Percentiles rank a stretch among this genome's conserved stretches.
Conservation (phyloP, 2,113 vertebrate genomes). For the Brachirus orientalis region DNA sequence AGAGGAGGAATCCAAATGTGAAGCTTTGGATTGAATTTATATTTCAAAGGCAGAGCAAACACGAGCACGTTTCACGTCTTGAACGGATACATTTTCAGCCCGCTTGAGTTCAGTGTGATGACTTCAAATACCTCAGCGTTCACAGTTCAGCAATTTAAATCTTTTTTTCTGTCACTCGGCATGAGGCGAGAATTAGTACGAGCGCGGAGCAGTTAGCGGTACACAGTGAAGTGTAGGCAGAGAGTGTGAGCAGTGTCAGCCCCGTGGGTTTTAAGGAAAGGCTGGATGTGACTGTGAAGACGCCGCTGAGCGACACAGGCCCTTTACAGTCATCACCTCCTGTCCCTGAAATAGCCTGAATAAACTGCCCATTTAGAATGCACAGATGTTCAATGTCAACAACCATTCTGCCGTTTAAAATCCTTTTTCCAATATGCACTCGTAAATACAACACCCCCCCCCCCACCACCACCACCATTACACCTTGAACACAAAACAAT, state of each 20-base stretch:
- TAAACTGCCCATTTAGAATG: constrained; percentile 48
- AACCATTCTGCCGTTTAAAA: constrained; percentile 57
- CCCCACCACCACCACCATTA: not conserved
- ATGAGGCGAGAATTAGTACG: constrained; percentile 5
- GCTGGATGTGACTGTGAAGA: constrained; percentile 31
- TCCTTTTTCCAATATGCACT: constrained; percentile 44
- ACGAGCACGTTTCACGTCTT: not conserved
- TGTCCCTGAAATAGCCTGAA: constrained; percentile 33
- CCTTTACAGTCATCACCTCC: constrained; percentile 45
- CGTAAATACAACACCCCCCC: constrained; percentile 44
- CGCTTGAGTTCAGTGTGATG: constrained; percentile 30
- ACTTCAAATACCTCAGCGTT: constrained; percentile 27
- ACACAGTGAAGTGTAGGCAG: not conserved
- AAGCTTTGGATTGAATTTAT: no score
- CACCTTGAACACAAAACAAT: constrained; percentile 61
- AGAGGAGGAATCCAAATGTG: constrained; percentile 7
- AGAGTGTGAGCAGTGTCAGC: constrained; percentile 29
- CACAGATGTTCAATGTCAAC: constrained; percentile 50
- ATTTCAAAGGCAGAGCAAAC: constrained; percentile 13
- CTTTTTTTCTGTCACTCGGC: not conserved
- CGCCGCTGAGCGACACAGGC: no score
- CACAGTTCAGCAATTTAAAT: constrained; percentile 11
- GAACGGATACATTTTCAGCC: constrained; percentile 32
- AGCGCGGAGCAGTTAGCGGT: not conserved
- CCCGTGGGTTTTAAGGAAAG: constrained; percentile 4